Evolutionary conservation across 2,888 invertebrate genomes (phyloP), one percentile per base, ranked within the genome.

Genomic region (Panopea generosa): DNA sequence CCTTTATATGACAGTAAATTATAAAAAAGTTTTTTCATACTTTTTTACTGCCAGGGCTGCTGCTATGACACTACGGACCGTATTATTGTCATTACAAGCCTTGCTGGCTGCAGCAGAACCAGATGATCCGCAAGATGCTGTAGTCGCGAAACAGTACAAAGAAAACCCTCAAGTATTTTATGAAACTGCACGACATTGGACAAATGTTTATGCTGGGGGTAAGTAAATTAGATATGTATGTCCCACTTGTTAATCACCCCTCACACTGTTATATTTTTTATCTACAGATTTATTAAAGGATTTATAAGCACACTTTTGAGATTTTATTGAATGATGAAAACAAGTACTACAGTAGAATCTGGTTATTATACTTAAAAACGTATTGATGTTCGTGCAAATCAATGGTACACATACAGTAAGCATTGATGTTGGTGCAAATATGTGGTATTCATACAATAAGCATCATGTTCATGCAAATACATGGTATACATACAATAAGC

Each of bases 141-240:
- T 99, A 0, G 99, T 99, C 24, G 99, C 99, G 29, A 96, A 96
- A 92, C 99, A 99, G 93, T 99, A 96, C 93, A 97, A 97, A 94
- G 97, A 97, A 87, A 95, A 96, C 90, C 95, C 95, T 73, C 95
- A 96, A 82, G 95, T 99, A 92, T 99, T 98, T 93, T 94, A 95
- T 86, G 94, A 95, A 89, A 99, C 99, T 26, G 99, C 99, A 29
- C 95, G 95, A 90, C 98, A 98, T 94, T 99, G 99, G 99, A 97
- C 99, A 71, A 96, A 96, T 91, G 95, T 95, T 18, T 99, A 98
- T 93, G 99, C 99, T 20, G 96, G 91, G 76, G 93, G 93, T 92
- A 71, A 26, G 69, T 69, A 59, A n/a, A 3, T 20, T n/a, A 16
- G 45, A 6, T 45, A 4, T 4, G 45, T 45, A 9, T 45, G 45